Conservation (phyloP, 2,113 vertebrate genomes). For the Psittacara wagleri region DNA sequence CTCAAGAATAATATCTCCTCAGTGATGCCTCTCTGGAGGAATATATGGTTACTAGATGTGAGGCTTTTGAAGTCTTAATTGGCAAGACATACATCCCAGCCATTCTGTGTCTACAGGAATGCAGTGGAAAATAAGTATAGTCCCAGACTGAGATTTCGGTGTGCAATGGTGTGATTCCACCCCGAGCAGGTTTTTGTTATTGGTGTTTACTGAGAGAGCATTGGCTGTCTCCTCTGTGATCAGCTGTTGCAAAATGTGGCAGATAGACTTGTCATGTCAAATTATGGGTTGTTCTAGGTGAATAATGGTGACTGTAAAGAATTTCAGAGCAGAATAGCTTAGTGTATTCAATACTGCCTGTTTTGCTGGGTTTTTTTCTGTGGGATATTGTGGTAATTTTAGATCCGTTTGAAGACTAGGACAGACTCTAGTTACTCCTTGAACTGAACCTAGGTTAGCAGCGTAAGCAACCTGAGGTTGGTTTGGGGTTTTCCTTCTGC, state of each 20-base stretch:
- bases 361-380: not conserved
- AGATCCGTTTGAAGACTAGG: not conserved
- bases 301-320: not conserved
- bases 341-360: not conserved
- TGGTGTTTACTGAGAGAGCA: not conserved
- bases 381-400: not conserved
- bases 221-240: not conserved
- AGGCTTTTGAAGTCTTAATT: slow-evolving; percentile 40
- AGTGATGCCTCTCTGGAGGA: slow-evolving; percentile 11
- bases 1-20: not conserved
- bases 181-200: not conserved
- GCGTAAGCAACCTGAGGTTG: not conserved
- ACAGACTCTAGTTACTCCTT: not conserved
- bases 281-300: not conserved
- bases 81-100: not conserved
- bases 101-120: not conserved
- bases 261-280: not conserved
- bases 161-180: not conserved
- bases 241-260: not conserved
- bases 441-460: not conserved
- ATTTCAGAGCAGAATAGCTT: not conserved
- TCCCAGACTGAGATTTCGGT: not conserved
- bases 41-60: not conserved
- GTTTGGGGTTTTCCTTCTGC: not conserved
- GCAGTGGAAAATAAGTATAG: not conserved